Evolutionary conservation across 2,888 invertebrate species (phyloP), one percentile per base, ranked within the genome.

Genomic region (Drosophila monieri): DNA sequence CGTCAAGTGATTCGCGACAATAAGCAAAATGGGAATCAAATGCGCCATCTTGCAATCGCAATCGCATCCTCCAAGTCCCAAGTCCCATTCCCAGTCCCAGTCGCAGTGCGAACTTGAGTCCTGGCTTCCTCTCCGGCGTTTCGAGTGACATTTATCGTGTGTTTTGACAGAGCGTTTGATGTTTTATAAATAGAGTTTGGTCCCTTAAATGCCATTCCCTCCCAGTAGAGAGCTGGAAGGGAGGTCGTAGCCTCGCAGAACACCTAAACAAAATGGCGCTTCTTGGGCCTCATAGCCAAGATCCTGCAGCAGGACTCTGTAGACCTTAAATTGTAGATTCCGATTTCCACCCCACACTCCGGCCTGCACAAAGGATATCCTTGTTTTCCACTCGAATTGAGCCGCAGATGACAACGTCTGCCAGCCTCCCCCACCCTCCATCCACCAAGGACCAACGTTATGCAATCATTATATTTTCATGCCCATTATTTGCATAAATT

Each of bases 381-480:
- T 66, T 32, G 67, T 52, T 64, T 64, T 64, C 67, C 62, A 64
- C 67, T 66, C 44, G 67, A 64, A 53, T 46, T 44, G 54, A 66
- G 43, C 27, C 53, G 44, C 43, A 44, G 39, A 52, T 52, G 52
- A 52, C 15, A 39, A 39, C 52, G 37, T 21, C 56, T 39, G 52
- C 15, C 57, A 39, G 51, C 12, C 12, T 6, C 41, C 32, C 48
- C 41, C 27, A 12, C 30, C 23, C n/a, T 23, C 3, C 8, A n/a
- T n/a, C n/a, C n/a, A n/a, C 1, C 1, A 14, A 14, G 1, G 14
- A 15, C 18, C 14, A 5, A 8, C 14, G 30, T 60, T 58, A 60
- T 53, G 79, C 81, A 81, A 87, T 81, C 81, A 81, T 81, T 81
- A 81, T 78, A 85, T 85, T 83, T 71, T 85, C 79, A 72, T 83